These are phyloP conservation scores for Melanerpes aurifrons DNA, from an alignment of 2,113 vertebrate genomes.

Conservation along the genomic window DNA sequence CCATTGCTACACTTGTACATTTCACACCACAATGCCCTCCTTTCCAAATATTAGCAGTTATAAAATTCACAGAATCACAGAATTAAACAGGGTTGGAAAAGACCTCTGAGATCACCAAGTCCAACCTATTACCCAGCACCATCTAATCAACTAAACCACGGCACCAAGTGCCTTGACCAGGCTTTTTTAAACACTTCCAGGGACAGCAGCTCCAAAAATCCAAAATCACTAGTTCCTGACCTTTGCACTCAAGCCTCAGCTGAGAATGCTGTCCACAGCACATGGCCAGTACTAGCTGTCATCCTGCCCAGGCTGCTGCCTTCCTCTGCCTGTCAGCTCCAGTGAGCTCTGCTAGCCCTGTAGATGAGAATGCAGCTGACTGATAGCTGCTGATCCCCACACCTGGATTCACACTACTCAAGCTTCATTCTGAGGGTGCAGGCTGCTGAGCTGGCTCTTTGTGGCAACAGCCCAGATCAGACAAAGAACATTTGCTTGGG, in stretches of 20 bases:
- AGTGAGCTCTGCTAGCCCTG: neutral
- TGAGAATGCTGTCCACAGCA: neutral
- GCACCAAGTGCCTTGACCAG: too few relatives aligned
- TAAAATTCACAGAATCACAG: neutral
- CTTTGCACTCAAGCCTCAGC: neutral
- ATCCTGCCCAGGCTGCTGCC: neutral
- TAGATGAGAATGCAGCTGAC: accelerated
- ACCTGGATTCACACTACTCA: neutral
- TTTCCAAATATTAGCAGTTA: neutral
- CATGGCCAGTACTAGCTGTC: neutral
- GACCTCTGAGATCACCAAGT: too few relatives aligned
- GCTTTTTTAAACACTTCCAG: too few relatives aligned
- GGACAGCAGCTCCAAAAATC: too few relatives aligned
- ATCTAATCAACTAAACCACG: too few relatives aligned
- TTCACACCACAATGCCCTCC: neutral
- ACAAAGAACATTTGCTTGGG: neutral
- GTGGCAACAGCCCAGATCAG: neutral
- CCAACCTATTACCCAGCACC: too few relatives aligned
- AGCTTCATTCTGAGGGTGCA: neutral
- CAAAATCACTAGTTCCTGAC: neutral
- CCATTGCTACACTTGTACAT: neutral
- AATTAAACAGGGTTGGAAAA: too few relatives aligned
- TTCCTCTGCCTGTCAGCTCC: neutral
- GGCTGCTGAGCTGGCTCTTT: neutral
- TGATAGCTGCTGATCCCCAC: neutral